Evolutionary conservation across 2,113 vertebrate genomes (phyloP).

Genomic region (Romanogobio albipinnatus): DNA sequence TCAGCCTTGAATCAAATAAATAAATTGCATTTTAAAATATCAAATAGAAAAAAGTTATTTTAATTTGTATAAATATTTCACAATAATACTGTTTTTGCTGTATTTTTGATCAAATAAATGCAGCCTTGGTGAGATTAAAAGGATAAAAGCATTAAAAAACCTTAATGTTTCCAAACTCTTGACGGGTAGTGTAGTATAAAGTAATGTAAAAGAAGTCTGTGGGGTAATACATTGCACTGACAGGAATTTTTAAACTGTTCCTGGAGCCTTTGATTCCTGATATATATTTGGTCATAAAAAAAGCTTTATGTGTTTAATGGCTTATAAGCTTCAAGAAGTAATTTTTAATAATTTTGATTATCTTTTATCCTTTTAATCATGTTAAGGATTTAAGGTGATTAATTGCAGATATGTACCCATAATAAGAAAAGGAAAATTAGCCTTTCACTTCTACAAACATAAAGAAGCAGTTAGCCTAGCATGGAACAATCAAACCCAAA

Average conservation of each 20-base stretch:
- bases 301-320: background rate
- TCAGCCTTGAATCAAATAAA: too few relatives aligned
- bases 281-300: background rate
- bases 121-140: too few relatives aligned
- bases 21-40: too few relatives aligned
- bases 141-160: too few relatives aligned
- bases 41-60: too few relatives aligned
- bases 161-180: too few relatives aligned
- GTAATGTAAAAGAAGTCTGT: background rate
- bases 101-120: too few relatives aligned
- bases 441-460: background rate
- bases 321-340: background rate
- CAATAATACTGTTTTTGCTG: too few relatives aligned
- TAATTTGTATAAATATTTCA: too few relatives aligned
- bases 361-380: slow-evolving; percentile 16
- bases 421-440: background rate
- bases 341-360: background rate
- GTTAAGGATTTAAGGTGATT: background rate
- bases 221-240: too few relatives aligned
- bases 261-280: background rate
- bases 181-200: background rate
- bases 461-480: background rate
- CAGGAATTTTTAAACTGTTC: too few relatives aligned
- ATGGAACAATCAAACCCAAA: background rate
- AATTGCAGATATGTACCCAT: background rate